Conservation (phyloP, 2,113 vertebrate species). For the Cathartes aura region DNA sequence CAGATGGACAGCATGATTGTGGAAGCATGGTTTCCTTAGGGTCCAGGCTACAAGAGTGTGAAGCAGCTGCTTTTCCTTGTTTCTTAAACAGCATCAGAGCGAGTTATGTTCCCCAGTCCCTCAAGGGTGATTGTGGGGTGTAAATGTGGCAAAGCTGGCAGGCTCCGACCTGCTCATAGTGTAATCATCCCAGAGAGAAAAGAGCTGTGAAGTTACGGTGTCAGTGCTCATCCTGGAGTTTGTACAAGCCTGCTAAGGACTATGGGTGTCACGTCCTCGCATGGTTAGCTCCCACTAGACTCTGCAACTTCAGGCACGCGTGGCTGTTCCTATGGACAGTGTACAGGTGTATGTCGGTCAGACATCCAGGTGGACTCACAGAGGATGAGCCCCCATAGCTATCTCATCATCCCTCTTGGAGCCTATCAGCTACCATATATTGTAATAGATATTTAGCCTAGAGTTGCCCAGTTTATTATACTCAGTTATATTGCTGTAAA, state of each 20-base stretch:
- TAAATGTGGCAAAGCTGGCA: neutral
- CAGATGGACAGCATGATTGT: neutral
- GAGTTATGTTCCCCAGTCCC: neutral
- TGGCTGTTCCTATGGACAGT: neutral
- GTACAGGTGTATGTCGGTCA: neutral
- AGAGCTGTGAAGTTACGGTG: neutral
- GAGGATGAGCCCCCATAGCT: neutral
- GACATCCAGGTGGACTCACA: neutral
- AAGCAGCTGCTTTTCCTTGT: neutral
- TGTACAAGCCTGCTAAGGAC: neutral
- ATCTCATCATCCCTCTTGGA: neutral
- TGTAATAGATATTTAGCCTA: slow-evolving; percentile 1
- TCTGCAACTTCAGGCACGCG: too few relatives aligned
- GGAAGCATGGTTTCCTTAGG: neutral
- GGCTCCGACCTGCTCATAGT: neutral
- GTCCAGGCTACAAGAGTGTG: neutral
- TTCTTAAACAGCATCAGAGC: neutral
- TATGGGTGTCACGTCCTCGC: neutral
- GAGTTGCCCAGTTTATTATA: neutral
- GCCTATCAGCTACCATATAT: slow-evolving; percentile 29
- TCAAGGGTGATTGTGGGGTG: neutral
- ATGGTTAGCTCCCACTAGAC: neutral
- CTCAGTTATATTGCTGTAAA: neutral
- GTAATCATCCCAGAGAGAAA: neutral
- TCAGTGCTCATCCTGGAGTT: neutral